Conservation (phyloP, 2,888 invertebrate genomes). For the Eustalomyia histrio region DNA sequence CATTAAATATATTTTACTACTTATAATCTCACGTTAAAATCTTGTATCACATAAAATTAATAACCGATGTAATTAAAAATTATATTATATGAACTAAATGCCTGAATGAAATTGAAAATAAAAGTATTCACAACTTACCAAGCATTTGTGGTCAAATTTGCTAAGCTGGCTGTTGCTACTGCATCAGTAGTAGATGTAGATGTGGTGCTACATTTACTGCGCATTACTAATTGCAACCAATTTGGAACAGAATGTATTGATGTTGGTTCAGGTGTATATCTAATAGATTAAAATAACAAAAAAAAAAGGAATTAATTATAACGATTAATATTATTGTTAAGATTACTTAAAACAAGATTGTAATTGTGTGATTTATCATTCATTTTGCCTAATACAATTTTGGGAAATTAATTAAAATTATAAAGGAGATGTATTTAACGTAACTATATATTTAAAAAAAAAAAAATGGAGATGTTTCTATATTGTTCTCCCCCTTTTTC, state of each 20-base stretch:
- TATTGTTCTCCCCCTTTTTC: too few relatives aligned
- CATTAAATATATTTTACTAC: neutral
- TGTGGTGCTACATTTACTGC: conserved; percentile 74
- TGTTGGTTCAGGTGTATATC: conserved; percentile 77
- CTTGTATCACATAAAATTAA: conserved; percentile 39
- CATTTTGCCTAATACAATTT: too few relatives aligned
- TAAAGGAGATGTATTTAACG: too few relatives aligned
- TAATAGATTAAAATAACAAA: conserved; percentile 58
- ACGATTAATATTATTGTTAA: neutral
- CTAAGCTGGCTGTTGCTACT: conserved; percentile 60
- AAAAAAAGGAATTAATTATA: conserved; percentile 8
- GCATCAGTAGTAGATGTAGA: conserved; percentile 36
- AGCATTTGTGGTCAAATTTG: conserved; percentile 58
- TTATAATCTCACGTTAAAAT: conserved; percentile 18
- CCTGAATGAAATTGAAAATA: neutral
- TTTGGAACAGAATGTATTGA: conserved; percentile 74
- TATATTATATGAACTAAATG: conserved; percentile 16
- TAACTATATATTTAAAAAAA: too few relatives aligned
- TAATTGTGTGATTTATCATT: neutral
- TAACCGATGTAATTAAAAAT: conserved; percentile 53
- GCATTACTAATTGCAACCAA: conserved; percentile 79
- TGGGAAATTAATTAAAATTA: too few relatives aligned
- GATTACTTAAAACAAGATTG: neutral
- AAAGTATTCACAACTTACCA: conserved; percentile 51
- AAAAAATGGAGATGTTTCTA: too few relatives aligned